phyloP scores from a whole-genome alignment of 2,888 invertebrate species.

The Drosophila mimica region DNA sequence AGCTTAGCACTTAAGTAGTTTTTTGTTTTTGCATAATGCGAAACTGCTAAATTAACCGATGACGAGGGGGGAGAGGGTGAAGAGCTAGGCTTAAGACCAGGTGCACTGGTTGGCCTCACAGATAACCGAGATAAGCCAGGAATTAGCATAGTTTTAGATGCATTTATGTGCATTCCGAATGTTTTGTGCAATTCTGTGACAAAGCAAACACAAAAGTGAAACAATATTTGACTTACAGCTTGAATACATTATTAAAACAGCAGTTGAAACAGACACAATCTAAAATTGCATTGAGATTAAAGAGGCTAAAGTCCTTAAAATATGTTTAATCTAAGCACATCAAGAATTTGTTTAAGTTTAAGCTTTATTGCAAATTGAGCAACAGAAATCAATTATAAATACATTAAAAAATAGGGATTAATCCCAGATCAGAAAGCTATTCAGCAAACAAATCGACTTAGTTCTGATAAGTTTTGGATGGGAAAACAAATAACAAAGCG shows the following conservation, averaged over 20 bases:
- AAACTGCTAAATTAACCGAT: conserved; percentile 67
- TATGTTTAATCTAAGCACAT: background rate
- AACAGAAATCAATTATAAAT: background rate
- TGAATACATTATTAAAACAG: background rate
- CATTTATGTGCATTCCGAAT: conserved; percentile 16
- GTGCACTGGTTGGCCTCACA: conserved; percentile 19
- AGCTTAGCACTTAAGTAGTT: conserved; percentile 77
- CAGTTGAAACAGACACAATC: background rate
- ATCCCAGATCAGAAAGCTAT: background rate
- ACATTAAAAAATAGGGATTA: background rate
- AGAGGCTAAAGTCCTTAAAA: background rate
- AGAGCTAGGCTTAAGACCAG: conserved; percentile 9
- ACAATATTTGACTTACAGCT: conserved; percentile 1
- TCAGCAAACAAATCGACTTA: background rate
- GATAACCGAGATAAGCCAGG: conserved; percentile 55
- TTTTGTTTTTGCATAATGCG: conserved; percentile 72
- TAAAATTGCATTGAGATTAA: background rate
- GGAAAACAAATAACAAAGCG: background rate
- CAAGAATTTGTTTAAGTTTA: background rate
- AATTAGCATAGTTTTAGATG: conserved; percentile 64
- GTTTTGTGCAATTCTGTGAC: background rate
- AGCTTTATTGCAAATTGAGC: background rate
- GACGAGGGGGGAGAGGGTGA: background rate
- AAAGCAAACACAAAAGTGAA: conserved; percentile 8
- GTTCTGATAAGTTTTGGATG: background rate